Evolutionary conservation across 2,797 vertebrate species (phyloP), one percentile per base, ranked within the genome.

Genomic region (Sebastes taczanowskii): DNA sequence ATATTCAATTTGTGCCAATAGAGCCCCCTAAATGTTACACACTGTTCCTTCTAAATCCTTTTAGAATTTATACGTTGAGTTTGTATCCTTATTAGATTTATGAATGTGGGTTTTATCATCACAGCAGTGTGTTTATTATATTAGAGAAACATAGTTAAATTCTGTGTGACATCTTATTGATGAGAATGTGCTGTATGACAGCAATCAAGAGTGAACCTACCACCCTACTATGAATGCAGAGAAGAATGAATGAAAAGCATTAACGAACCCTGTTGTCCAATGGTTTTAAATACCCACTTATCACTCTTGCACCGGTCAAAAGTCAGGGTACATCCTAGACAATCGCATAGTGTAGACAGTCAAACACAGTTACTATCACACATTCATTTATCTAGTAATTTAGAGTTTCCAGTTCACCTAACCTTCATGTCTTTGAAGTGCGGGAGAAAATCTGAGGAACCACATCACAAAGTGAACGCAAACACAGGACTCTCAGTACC

Each of bases 211-310:
- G 22, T n/a, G 1, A 63, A 46, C 23, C 56, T 20, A 20, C 5
- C 49, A 30, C 6, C 6, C 58, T 70, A 2, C 14, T 60, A 25
- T 71, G 20, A 59, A 42, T 62, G 14, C 58, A 64, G 14, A 61
- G 55, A 53, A 18, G 2, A 81, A 68, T 42, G 34, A 78, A 59
- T 56, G 67, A 76, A 53, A 78, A 38, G 34, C 56, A 46, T 68
- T 30, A 77, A 60, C 11, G 46, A 81, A 61, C 2, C 25, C n/a
- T 65, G 55, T 22, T 49, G 22, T n/a, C 23, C 8, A 3, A 63
- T 78, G 52, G 11, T 74, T 77, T 74, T 75, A 46, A 88, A 83
- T 66, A 22, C 34, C 35, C 25, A 74, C 49, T 81, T 69, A 70
- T 69, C 11, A 55, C 59, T 81, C 34, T 13, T 56, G 23, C 63